Base-by-base conservation (phyloP, 1,140 invertebrate species). In the Aphaenogaster floridana region DNA sequence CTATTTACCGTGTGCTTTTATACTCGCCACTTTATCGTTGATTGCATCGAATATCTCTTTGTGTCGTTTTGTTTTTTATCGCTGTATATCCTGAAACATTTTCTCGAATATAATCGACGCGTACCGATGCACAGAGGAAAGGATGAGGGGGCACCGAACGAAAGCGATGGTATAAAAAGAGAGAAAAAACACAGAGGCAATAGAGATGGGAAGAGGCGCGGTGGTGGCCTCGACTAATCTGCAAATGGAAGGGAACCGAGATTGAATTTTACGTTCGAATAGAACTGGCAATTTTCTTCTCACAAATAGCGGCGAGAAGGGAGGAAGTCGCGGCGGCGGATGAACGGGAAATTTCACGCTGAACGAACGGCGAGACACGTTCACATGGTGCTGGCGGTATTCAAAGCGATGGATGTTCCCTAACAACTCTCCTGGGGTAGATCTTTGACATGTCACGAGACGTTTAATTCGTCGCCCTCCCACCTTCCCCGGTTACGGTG, bases 211-310 rank as follows among this genome's bases (percentile, higher is more conserved):
- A 42, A 45, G 21, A 68, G 34, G 13, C 21, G 11, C 34, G 59
- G 13, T 8, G 11, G 42, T 50, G 72, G 83, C 63, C 50, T 66
- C 68, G 85, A 89, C 89, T 93, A 93, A 94, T 93, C 92, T 93
- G 88, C 90, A 92, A 92, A 92, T 93, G 90, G 92, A 91, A 92
- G 78, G 69, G 80, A 80, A 86, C 86, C 71, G 83, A 91, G 90
- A 93, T 93, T 93, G 88, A 93, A 92, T 93, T 93, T 93, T 93
- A 90, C 88, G 89, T 91, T 76, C 89, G 88, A 93, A 91, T 86
- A 83, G 89, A 92, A 88, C 79, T 71, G 74, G 88, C 87, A 93
- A 92, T 93, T 91, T 93, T 93, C 90, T 92, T 92, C 87, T 78
- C 72, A 72, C 74, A 72, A 69, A 77, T 59, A 81, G 54, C 28